Conservation (phyloP, 2,113 vertebrate species). For the Pelmatolapia mariae region DNA sequence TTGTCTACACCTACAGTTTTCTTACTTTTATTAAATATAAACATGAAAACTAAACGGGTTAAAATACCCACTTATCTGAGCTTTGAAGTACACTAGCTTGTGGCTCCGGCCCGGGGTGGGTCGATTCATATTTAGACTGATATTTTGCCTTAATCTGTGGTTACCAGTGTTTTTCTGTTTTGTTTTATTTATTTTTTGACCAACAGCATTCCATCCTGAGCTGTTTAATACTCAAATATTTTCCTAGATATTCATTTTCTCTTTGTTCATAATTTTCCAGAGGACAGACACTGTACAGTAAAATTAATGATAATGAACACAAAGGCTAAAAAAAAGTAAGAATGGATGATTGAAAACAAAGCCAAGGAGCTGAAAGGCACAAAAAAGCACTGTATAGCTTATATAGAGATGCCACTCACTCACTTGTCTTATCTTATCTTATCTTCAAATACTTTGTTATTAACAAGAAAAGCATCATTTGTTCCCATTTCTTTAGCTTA, state of each 20-base stretch:
- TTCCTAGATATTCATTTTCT: not conserved
- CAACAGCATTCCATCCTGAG: not conserved
- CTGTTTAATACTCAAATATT: not conserved
- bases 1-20: not conserved
- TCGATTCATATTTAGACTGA: not conserved
- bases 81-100: not conserved
- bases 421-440: not conserved
- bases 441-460: not conserved
- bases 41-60: not conserved
- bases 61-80: not conserved
- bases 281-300: not conserved
- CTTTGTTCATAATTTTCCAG: not conserved
- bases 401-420: not conserved
- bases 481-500: not conserved
- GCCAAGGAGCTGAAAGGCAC: not conserved
- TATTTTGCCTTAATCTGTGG: not conserved
- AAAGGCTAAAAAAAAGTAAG: not conserved
- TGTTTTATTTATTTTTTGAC: not conserved
- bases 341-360: not conserved
- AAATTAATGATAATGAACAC: not conserved
- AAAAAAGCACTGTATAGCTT: not conserved
- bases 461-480: not conserved
- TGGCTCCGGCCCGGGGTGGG: fast-evolving
- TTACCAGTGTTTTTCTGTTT: not conserved
- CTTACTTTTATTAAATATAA: not conserved